Conservation (phyloP, 2,113 vertebrate species). For the Rafetus swinhoei region DNA sequence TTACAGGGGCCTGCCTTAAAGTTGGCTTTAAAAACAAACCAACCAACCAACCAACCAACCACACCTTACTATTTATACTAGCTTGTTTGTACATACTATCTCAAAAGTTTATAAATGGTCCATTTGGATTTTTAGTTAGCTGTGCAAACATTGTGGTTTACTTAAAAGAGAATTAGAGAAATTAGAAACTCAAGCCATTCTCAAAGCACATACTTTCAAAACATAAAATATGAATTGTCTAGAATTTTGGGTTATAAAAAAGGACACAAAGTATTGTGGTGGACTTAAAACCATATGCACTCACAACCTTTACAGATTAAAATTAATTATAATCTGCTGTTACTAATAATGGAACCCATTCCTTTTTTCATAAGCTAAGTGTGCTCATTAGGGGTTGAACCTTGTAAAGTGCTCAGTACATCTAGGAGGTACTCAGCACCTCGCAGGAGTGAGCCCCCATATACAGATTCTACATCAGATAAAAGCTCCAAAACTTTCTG, state of each 20-base stretch:
- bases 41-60: too few relatives aligned
- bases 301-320: not conserved
- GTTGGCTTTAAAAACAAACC: not conserved
- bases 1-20: not conserved
- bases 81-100: not conserved
- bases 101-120: not conserved
- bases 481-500: not conserved
- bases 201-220: rapidly evolving
- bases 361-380: not conserved
- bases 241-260: not conserved
- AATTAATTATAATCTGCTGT: not conserved
- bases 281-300: not conserved
- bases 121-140: not conserved
- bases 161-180: not conserved
- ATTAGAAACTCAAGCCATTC: not conserved
- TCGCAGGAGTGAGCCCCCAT: not conserved
- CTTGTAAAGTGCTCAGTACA: not conserved
- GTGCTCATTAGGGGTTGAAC: not conserved
- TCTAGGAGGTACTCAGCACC: not conserved
- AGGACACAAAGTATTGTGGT: not conserved
- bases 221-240: not conserved
- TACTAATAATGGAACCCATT: not conserved
- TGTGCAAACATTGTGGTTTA: not conserved
- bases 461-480: not conserved
- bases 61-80: not conserved